Percentiles rank a stretch among this genome's conserved stretches.
Conservation (phyloP, 1,140 invertebrate genomes). For the Pygmarrhopalites habei region DNA sequence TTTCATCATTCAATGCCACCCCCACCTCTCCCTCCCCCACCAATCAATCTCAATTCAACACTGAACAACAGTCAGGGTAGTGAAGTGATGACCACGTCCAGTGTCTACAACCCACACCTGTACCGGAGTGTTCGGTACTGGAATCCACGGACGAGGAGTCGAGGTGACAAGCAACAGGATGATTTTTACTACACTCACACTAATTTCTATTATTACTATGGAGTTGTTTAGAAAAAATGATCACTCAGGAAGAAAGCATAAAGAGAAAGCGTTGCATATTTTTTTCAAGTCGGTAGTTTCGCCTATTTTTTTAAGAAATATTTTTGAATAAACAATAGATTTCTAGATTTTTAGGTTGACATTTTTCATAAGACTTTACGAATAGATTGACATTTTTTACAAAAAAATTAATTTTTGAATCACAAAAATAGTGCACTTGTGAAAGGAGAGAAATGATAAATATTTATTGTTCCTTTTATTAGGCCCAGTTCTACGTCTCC, state of each 20-base stretch:
- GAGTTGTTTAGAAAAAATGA: conserved; percentile 27
- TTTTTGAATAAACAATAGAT: no score
- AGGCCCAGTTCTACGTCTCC: conserved; percentile 21
- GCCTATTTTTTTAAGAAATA: no score
- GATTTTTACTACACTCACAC: conserved; percentile 17
- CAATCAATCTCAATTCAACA: conserved; percentile 12
- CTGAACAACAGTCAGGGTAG: conserved; percentile 19
- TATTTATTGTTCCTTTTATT: conserved; percentile 14
- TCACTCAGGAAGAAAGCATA: not conserved
- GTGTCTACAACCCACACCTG: conserved; percentile 28
- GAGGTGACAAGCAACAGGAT: conserved; percentile 33
- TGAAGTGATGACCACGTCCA: conserved; percentile 20
- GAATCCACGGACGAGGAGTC: conserved; percentile 28
- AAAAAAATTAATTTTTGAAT: no score
- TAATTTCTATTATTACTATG: conserved; percentile 37
- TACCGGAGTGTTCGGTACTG: conserved; percentile 32
- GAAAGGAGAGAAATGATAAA: no score
- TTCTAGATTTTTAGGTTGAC: no score
- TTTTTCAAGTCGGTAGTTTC: no score
- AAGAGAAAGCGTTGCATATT: not conserved
- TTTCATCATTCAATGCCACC: conserved; percentile 40
- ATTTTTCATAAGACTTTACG: no score
- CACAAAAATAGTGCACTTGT: no score
- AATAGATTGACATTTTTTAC: no score
- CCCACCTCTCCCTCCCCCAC: conserved; percentile 43